These are phyloP conservation scores for Mastacembelus armatus DNA, from an alignment of 2,797 vertebrate species.

Conservation along the genomic window DNA sequence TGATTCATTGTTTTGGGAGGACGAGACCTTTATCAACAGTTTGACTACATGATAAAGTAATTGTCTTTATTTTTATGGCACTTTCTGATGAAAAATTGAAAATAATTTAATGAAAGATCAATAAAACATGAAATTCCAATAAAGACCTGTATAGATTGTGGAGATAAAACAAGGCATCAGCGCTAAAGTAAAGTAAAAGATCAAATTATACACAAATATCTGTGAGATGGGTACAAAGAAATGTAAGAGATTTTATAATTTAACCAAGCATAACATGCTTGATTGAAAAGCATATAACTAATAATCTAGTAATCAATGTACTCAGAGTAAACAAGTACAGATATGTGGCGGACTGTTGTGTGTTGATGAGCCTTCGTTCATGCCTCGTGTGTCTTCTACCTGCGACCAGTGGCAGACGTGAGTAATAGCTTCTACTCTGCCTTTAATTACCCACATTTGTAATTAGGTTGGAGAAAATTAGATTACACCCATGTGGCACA, in stretches of 20 bases:
- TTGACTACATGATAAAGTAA: too few species aligned
- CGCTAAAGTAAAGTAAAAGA: background rate
- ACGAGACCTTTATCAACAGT: too few species aligned
- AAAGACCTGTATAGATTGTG: too few species aligned
- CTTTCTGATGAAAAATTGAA: too few species aligned
- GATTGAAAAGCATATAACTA: background rate
- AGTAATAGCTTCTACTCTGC: conserved; percentile 61
- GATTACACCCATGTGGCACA: conserved; percentile 43
- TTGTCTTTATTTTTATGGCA: too few species aligned
- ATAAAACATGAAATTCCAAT: too few species aligned
- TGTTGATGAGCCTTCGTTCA: conserved; percentile 33
- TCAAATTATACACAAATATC: too few species aligned
- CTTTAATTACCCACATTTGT: conserved; percentile 69
- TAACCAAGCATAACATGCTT: too few species aligned
- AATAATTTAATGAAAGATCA: too few species aligned
- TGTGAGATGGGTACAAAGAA: too few species aligned
- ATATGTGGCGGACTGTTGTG: conserved; percentile 22
- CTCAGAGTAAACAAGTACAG: conserved; percentile 3
- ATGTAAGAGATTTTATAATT: too few species aligned
- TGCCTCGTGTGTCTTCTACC: conserved; percentile 27
- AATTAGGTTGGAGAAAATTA: conserved; percentile 68
- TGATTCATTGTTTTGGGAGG: too few species aligned
- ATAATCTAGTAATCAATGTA: conserved; percentile 23
- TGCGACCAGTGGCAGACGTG: conserved; percentile 19
- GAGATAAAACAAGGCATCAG: background rate